Evolutionary conservation across 2,113 vertebrate genomes (phyloP).

Genomic region (Sporophila hypoxantha): DNA sequence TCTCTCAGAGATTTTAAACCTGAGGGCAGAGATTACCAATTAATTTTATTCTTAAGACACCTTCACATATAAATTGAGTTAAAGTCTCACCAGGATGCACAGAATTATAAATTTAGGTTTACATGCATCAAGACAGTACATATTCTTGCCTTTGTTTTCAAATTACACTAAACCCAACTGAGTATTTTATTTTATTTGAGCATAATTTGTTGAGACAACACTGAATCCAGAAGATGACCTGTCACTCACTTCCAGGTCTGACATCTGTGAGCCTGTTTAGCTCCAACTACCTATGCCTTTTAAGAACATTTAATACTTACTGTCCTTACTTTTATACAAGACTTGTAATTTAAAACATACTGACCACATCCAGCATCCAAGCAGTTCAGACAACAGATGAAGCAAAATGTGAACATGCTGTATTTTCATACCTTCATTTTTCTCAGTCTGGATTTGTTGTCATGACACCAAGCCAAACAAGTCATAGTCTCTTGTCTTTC

Average conservation of each 20-base stretch:
- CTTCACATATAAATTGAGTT: background rate
- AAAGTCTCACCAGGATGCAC: background rate
- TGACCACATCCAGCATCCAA: background rate
- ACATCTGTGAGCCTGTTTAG: background rate
- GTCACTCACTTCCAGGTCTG: background rate
- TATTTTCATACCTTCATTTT: constrained; percentile 90
- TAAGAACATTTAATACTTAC: background rate
- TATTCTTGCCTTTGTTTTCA: background rate
- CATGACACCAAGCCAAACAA: constrained; percentile 97
- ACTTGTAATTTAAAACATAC: background rate
- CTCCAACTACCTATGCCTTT: background rate
- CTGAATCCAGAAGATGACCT: background rate
- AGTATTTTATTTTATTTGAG: background rate
- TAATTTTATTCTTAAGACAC: background rate
- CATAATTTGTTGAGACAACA: background rate
- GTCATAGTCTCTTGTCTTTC: constrained; percentile 96
- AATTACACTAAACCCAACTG: background rate
- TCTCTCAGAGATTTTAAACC: background rate
- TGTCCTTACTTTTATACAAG: background rate
- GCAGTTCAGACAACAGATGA: background rate
- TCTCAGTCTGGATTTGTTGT: constrained; percentile 97
- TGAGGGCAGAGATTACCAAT: background rate
- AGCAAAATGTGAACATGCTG: background rate
- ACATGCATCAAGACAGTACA: background rate
- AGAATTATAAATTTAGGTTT: background rate